Percentiles rank a stretch among this genome's conserved stretches.
These are phyloP conservation scores for Phyllotreta striolata DNA, from an alignment of 2,888 invertebrate genomes.

Conservation along the genomic window DNA sequence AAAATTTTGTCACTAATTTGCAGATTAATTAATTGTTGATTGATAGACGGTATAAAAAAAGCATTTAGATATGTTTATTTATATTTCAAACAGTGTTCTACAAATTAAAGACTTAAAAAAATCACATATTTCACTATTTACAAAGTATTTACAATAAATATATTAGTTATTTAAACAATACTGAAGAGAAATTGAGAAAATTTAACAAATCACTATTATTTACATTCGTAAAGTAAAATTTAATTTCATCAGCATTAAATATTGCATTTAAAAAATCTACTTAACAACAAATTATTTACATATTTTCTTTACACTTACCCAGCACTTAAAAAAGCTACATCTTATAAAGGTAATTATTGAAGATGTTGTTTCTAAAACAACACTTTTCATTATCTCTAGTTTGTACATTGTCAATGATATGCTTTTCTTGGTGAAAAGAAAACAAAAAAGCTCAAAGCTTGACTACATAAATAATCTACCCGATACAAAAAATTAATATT, in stretches of 20 bases:
- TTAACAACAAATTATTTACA: slow-evolving; percentile 11
- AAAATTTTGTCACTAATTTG: slow-evolving; percentile 4
- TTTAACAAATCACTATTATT: too few relatives aligned
- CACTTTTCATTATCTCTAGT: slow-evolving; percentile 4
- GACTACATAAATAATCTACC: slow-evolving; percentile 20
- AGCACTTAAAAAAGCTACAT: slow-evolving; percentile 15
- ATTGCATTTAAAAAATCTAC: slow-evolving; percentile 15
- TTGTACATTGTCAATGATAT: slow-evolving; percentile 28
- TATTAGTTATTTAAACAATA: slow-evolving; percentile 31
- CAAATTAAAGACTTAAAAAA: slow-evolving; percentile 32
- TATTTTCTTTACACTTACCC: slow-evolving; percentile 5
- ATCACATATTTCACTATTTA: slow-evolving; percentile 43
- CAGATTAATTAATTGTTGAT: not conserved
- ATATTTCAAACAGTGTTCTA: slow-evolving; percentile 12
- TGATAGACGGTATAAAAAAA: slow-evolving; percentile 2
- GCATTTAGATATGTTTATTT: slow-evolving; percentile 20
- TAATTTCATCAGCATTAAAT: slow-evolving; percentile 3
- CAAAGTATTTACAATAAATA: slow-evolving; percentile 43
- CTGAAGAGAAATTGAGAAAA: slow-evolving; percentile 13
- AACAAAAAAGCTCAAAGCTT: slow-evolving; percentile 14
- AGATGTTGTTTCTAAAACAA: slow-evolving; percentile 20
- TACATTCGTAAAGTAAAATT: too few relatives aligned
- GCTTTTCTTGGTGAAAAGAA: slow-evolving; percentile 30
- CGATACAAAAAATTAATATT: slow-evolving; percentile 11
- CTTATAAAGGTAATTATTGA: slow-evolving; percentile 1